These are phyloP conservation scores for Lamellibrachia columna DNA, from an alignment of 2,888 invertebrate genomes.

Conservation along the genomic window DNA sequence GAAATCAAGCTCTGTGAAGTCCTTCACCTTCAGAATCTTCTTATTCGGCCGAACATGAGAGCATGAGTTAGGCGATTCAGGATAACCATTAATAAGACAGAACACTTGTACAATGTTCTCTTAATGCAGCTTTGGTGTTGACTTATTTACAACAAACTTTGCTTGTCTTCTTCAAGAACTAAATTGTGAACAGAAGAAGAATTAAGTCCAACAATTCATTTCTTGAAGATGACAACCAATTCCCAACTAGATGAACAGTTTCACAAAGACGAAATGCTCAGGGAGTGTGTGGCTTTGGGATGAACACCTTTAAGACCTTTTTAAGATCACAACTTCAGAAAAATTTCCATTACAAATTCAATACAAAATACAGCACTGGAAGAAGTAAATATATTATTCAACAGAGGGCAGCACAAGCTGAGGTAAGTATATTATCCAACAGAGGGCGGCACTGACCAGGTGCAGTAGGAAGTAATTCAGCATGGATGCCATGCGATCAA, in stretches of 20 bases:
- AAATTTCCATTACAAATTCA: no score
- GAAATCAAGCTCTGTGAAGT: conserved; percentile 85
- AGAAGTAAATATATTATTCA: background rate
- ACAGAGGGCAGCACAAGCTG: background rate
- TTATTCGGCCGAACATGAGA: conserved; percentile 75
- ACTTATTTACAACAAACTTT: no score
- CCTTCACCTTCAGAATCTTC: conserved; percentile 88
- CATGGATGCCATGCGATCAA: conserved; percentile 93
- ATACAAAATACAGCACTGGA: background rate
- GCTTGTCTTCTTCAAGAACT: no score
- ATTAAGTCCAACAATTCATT: no score
- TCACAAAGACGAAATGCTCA: no score
- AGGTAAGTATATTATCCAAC: background rate
- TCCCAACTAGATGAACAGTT: no score
- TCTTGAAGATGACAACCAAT: no score
- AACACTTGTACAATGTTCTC: background rate
- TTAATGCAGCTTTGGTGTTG: background rate
- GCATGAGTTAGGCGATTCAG: background rate
- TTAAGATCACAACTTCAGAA: no score
- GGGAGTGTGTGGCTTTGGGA: no score
- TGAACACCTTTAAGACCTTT: no score
- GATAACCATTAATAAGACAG: background rate
- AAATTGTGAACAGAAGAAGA: no score
- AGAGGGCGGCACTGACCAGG: conserved; percentile 69
- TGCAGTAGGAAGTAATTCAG: conserved; percentile 91